Conservation (phyloP, 2,113 vertebrate genomes). For the Nycticebus coucang region DNA sequence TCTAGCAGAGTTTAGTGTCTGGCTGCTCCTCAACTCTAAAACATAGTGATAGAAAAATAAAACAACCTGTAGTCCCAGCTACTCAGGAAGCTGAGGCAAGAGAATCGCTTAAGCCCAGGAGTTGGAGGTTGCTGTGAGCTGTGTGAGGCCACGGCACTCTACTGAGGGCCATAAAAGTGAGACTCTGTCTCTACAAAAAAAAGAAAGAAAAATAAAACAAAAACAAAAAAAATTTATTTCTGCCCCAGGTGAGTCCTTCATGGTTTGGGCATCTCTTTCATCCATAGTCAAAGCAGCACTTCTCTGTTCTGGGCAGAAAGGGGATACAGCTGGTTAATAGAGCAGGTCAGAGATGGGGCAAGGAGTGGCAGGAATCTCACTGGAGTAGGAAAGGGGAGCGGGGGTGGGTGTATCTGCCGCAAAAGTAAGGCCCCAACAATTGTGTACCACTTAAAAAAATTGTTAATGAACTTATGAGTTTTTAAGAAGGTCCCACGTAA, state of each 20-base stretch:
- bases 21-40: background rate
- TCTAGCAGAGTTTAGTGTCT: background rate
- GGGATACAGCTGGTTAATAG: background rate
- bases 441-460: background rate
- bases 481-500: background rate
- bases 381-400: rapidly evolving
- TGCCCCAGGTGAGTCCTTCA: background rate
- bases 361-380: background rate
- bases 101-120: no score
- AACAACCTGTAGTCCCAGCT: no score
- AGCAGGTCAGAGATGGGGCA: background rate
- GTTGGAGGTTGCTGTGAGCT: no score
- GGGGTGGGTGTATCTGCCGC: background rate
- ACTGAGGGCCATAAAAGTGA: no score
- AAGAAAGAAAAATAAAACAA: background rate
- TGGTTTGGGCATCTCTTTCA: background rate
- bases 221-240: background rate
- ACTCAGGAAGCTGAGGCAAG: no score
- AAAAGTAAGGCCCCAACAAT: background rate
- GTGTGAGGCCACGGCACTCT: no score
- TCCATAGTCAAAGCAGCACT: background rate
- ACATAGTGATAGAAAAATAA: background rate
- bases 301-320: background rate
- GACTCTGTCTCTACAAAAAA: no score
- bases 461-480: background rate